Evolutionary conservation across 2,113 vertebrate genomes (phyloP).

Genomic region (Camelus dromedarius): DNA sequence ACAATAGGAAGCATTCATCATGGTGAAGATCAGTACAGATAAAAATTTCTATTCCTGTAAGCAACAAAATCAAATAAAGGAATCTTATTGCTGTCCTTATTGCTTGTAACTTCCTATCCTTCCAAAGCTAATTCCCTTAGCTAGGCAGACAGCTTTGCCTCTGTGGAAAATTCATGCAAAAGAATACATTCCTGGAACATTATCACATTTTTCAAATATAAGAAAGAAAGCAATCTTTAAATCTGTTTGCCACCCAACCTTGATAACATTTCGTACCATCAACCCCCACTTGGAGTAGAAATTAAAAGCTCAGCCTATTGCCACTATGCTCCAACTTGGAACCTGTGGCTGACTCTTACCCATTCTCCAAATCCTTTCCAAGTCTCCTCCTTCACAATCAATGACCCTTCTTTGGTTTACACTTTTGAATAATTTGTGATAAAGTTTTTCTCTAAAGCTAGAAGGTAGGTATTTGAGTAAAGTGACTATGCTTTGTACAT

Average conservation of each 20-base stretch:
- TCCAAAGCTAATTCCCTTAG: neutral
- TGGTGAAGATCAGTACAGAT: neutral
- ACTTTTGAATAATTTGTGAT: neutral
- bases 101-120: slow-evolving; percentile 10
- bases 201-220: neutral
- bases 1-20: slow-evolving; percentile 25
- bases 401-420: neutral
- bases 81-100: neutral
- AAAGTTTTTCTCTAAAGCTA: neutral
- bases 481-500: neutral
- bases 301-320: neutral
- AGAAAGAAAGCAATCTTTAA: neutral
- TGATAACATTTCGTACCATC: neutral
- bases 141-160: neutral
- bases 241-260: neutral
- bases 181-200: neutral
- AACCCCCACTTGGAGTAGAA: neutral
- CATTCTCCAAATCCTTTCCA: neutral
- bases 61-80: slow-evolving; percentile 56
- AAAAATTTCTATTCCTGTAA: slow-evolving; percentile 41
- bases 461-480: neutral
- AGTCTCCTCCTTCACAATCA: neutral
- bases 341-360: neutral
- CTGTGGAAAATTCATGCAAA: slow-evolving; percentile 7
- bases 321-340: neutral